A percentile compares a stretch with the other conserved stretches of the same genome.
These are phyloP conservation scores for Catotricha subobsoleta DNA, from an alignment of 2,888 invertebrate genomes.

Conservation along the genomic window DNA sequence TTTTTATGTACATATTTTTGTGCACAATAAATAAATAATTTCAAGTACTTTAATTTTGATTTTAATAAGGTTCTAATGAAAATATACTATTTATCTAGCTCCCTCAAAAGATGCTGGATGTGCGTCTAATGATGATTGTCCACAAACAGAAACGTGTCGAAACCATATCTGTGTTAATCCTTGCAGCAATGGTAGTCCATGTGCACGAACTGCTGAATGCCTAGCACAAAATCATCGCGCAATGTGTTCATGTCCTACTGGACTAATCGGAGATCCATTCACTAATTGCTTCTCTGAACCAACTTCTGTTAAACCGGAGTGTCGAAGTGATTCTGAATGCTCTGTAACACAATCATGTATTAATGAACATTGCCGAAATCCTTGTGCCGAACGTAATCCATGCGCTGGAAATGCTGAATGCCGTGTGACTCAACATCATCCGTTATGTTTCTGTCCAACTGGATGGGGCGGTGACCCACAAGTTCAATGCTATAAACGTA, in stretches of 20 bases:
- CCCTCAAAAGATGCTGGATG: slow-evolving; percentile 39
- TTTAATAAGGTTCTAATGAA: too few species aligned
- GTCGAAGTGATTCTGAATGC: slow-evolving; percentile 57
- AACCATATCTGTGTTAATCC: slow-evolving; percentile 60
- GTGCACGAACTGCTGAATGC: slow-evolving; percentile 63
- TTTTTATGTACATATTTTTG: too few species aligned
- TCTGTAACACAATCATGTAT: slow-evolving; percentile 61
- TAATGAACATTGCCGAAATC: slow-evolving; percentile 59
- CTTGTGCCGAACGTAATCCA: slow-evolving; percentile 55
- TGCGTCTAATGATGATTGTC: slow-evolving; percentile 51
- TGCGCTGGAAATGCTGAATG: slow-evolving; percentile 72
- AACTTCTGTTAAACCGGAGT: slow-evolving; percentile 37
- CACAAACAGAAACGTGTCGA: slow-evolving; percentile 49
- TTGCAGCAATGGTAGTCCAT: slow-evolving; percentile 47
- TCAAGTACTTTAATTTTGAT: too few species aligned
- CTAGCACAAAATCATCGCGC: slow-evolving; percentile 57
- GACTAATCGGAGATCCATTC: slow-evolving; percentile 63
- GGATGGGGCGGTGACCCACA: slow-evolving; percentile 81
- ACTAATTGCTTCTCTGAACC: slow-evolving; percentile 41
- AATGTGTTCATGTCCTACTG: slow-evolving; percentile 54
- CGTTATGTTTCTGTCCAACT: slow-evolving; percentile 65
- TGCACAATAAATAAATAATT: too few species aligned
- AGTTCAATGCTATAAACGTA: slow-evolving; percentile 69
- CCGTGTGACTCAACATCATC: slow-evolving; percentile 55
- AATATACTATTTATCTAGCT: slow-evolving; percentile 4